A percentile compares a stretch with the other conserved stretches of the same genome.
These are phyloP conservation scores for Fragum sueziense DNA, from an alignment of 2,888 invertebrate genomes.

Conservation along the genomic window DNA sequence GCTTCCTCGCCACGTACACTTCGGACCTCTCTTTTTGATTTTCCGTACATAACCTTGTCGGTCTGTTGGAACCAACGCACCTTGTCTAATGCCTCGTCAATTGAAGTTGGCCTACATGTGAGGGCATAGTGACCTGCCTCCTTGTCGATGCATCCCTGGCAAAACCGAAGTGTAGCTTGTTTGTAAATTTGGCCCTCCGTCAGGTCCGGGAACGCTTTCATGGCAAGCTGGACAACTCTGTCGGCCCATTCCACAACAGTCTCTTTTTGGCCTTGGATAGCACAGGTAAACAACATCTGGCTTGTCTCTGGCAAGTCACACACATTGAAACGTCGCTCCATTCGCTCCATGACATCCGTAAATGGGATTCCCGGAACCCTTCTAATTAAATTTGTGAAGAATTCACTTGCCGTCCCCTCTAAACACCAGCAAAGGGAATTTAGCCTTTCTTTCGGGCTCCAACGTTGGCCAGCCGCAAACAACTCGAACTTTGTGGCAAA, in stretches of 20 bases:
- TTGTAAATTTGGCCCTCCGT: neutral
- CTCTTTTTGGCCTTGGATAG: neutral
- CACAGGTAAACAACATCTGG: neutral
- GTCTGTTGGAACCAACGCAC: neutral
- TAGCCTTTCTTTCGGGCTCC: neutral
- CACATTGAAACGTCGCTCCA: conserved; percentile 8
- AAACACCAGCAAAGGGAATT: neutral
- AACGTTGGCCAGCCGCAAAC: conserved; percentile 1
- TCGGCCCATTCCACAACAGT: neutral
- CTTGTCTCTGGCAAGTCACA: conserved; percentile 17
- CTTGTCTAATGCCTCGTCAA: neutral
- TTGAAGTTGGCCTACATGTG: neutral
- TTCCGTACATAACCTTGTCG: neutral
- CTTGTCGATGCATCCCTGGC: neutral
- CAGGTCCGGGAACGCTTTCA: neutral
- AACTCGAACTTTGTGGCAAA: neutral
- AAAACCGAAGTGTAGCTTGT: neutral
- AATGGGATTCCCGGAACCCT: conserved; percentile 1
- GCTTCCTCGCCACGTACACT: neutral
- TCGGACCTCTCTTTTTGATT: too few species aligned
- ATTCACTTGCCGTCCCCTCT: conserved; percentile 10
- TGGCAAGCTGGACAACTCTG: neutral
- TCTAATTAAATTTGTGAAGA: neutral
- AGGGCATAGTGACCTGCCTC: neutral
- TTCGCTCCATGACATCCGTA: conserved; percentile 3